Evolutionary conservation across 2,113 vertebrate genomes (phyloP).

Genomic region (Macroglossus sobrinus): DNA sequence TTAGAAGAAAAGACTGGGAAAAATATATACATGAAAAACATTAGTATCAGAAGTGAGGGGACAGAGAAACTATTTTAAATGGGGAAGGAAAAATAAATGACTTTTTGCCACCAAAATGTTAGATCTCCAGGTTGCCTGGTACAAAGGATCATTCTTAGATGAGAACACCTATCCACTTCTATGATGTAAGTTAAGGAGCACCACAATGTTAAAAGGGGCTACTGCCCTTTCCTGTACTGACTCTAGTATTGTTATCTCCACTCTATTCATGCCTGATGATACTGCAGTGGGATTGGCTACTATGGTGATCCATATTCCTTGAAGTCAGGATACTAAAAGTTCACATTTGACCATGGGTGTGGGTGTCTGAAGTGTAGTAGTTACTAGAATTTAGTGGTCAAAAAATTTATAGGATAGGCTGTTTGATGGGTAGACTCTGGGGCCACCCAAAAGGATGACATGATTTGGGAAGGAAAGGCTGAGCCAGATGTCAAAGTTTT

Average conservation of each 20-base stretch:
- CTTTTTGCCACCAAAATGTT: neutral
- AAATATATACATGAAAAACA: slow-evolving; percentile 1
- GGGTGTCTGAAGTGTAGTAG: neutral
- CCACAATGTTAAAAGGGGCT: neutral
- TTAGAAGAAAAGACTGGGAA: neutral
- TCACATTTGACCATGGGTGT: neutral
- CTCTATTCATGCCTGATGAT: neutral
- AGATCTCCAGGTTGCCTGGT: neutral
- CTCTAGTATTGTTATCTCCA: neutral
- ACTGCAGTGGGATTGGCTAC: neutral
- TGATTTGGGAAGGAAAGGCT: neutral
- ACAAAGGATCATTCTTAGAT: neutral
- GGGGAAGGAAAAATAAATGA: neutral
- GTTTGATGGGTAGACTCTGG: neutral
- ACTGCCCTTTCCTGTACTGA: neutral
- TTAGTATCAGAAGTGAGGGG: neutral
- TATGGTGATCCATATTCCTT: neutral
- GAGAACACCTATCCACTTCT: neutral
- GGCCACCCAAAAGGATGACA: neutral
- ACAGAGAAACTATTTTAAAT: neutral
- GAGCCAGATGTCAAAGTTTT: neutral
- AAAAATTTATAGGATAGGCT: neutral
- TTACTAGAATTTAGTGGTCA: neutral
- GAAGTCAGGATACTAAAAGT: neutral
- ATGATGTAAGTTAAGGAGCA: neutral